phyloP scores from a whole-genome alignment of 2,113 vertebrate genomes.

The Lamprotornis superbus region DNA sequence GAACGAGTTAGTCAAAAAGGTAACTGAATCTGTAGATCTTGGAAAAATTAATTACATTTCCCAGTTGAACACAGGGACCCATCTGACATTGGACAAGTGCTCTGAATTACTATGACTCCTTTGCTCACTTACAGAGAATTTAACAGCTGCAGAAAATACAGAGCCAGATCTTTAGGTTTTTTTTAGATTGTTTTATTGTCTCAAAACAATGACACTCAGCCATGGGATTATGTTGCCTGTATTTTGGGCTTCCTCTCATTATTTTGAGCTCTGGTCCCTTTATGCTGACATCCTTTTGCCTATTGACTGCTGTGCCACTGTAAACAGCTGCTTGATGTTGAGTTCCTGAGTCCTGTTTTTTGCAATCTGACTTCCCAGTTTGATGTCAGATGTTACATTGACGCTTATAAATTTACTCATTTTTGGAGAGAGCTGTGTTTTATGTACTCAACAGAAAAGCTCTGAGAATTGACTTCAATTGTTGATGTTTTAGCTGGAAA shows the following conservation, averaged over 20 bases:
- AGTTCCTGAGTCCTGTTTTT: not conserved
- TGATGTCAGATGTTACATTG: not conserved
- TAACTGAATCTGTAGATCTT: constrained; percentile 39
- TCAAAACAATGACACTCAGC: not conserved
- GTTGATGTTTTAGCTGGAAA: not conserved
- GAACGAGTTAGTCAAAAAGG: constrained; percentile 76
- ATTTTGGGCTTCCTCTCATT: not conserved
- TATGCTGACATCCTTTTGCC: not conserved
- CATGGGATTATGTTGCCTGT: not conserved
- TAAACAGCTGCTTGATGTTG: not conserved
- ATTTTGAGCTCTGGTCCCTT: not conserved
- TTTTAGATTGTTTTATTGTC: not conserved
- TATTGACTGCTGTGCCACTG: not conserved
- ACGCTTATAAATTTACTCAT: not conserved
- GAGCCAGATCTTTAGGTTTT: not conserved
- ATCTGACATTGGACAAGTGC: not conserved
- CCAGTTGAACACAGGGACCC: not conserved
- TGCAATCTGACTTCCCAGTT: not conserved
- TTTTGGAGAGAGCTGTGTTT: not conserved
- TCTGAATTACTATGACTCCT: not conserved
- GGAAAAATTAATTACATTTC: not conserved
- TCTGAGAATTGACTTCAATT: not conserved
- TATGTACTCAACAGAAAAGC: not conserved
- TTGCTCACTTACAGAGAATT: not conserved
- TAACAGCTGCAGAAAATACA: not conserved